These are phyloP conservation scores for Stenchaetothrips biformis DNA, from an alignment of 2,888 invertebrate genomes.

Conservation along the genomic window DNA sequence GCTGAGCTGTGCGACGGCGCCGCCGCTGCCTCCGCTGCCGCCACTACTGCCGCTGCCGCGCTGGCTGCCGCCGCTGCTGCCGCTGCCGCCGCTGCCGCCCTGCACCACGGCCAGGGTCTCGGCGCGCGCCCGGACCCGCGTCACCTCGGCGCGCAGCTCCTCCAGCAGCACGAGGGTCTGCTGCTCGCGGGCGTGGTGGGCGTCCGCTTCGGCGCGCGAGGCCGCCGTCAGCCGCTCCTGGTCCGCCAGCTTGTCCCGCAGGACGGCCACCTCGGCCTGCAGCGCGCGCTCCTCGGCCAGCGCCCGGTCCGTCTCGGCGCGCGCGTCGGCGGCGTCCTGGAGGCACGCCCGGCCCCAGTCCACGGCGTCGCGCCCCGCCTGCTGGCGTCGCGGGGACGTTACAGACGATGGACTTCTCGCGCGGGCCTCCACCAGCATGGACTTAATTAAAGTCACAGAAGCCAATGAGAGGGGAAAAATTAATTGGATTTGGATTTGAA, in stretches of 20 bases:
- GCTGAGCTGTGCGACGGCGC: background rate
- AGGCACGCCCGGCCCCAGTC: background rate
- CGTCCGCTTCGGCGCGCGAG: background rate
- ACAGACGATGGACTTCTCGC: too few species aligned
- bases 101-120: background rate
- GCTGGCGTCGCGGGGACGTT: background rate
- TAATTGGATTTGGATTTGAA: too few species aligned
- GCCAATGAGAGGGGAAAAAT: too few species aligned
- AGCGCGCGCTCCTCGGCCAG: background rate
- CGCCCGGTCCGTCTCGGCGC: background rate
- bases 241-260: background rate
- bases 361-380: slow-evolving; percentile 15
- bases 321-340: background rate
- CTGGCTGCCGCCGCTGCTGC: background rate
- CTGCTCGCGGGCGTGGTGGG: slow-evolving; percentile 1
- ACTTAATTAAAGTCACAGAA: too few species aligned
- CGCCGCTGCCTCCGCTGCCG: background rate
- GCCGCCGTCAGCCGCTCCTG: background rate
- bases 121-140: background rate
- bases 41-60: background rate
- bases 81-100: background rate
- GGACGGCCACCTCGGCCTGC: background rate
- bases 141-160: slow-evolving; percentile 5
- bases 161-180: background rate
- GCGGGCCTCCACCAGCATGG: too few species aligned